Percentiles rank a stretch among this genome's conserved stretches.
phyloP scores from a whole-genome alignment of 2,888 invertebrate genomes.

The Corythucha ciliata region DNA sequence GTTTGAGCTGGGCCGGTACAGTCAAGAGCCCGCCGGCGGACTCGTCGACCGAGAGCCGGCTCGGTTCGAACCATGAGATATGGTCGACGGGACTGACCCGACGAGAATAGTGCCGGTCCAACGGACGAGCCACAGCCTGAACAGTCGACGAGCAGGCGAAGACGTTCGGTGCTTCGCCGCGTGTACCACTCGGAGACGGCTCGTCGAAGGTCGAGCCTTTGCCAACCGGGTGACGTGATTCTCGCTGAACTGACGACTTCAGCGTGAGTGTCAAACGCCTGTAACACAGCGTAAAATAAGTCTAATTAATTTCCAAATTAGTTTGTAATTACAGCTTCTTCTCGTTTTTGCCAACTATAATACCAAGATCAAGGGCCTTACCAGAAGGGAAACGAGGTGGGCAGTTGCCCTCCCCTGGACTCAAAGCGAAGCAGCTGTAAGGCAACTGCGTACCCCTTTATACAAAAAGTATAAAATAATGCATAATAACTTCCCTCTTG shows the following conservation, averaged over 20 bases:
- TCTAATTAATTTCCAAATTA: too few species aligned
- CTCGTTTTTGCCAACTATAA: too few species aligned
- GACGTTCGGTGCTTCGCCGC: constrained; percentile 46
- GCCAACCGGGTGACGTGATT: constrained; percentile 60
- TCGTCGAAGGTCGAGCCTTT: constrained; percentile 71
- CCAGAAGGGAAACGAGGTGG: too few species aligned
- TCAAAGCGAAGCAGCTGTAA: too few species aligned
- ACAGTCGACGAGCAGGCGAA: constrained; percentile 74
- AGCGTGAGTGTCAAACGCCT: constrained; percentile 52
- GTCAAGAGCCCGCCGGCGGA: constrained; percentile 72
- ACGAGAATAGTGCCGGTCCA: constrained; percentile 48
- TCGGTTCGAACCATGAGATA: constrained; percentile 74
- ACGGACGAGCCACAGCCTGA: constrained; percentile 69
- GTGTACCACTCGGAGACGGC: constrained; percentile 67
- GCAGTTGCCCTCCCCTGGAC: too few species aligned
- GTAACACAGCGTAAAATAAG: too few species aligned
- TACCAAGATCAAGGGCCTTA: too few species aligned
- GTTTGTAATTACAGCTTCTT: too few species aligned
- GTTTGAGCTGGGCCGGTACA: constrained; percentile 61
- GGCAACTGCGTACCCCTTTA: too few species aligned
- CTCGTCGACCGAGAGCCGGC: constrained; percentile 56
- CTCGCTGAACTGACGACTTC: constrained; percentile 43
- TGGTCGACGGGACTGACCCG: constrained; percentile 52
- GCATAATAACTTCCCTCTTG: too few species aligned
- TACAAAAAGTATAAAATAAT: too few species aligned